Evolutionary conservation across 92 coral and sea anemone genomes (phyloP), one percentile per base, ranked within the genome.

Genomic region (Phymanthus crucifer): DNA sequence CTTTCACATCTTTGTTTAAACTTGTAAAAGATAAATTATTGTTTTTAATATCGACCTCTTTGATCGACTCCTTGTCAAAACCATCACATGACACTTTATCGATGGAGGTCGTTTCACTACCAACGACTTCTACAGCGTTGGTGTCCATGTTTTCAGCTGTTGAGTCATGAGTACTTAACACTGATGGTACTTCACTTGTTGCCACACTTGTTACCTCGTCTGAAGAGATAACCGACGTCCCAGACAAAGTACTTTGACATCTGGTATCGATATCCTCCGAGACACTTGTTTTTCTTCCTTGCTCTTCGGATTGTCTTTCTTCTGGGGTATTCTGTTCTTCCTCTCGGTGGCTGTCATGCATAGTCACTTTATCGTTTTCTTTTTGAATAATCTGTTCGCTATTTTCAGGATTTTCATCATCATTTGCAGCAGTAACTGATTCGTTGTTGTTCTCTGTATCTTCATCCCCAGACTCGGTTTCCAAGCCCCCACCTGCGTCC

Each of bases 391-490:
- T 29, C 68, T 61, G 68, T 24, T 61, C 35, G 29, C 13, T 27
- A 11, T 61, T 61, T 24, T 27, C 13, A 17, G 68, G 11, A 24
- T 12, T 61, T 8, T 61, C 23, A 61, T 61, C 29, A 61, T 61
- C 13, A 4, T 1, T 24, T n/a, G 13, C 36, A 29, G 8, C 11
- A 19, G 27, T 19, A 19, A 54, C 27, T 23, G 48, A 43, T 54
- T 54, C 3, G 64, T 4, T 54, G 19, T 29, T 10, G 0, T 61
- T 61, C 16, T 29, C 64, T 1, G 6, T 12, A 24, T 27, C 68
- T 61, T 61, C 68, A 24, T 29, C 68, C 29, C 68, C 68, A 61
- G 68, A 61, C 19, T 61, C 66, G 23, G 26, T 57, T 57, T 57
- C 34, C 14, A 61, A 61, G 29, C 29, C 2, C 26, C 16, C 33